Evolutionary conservation across 2,888 invertebrate species (phyloP).

Genomic region (Adelognathus sp.): DNA sequence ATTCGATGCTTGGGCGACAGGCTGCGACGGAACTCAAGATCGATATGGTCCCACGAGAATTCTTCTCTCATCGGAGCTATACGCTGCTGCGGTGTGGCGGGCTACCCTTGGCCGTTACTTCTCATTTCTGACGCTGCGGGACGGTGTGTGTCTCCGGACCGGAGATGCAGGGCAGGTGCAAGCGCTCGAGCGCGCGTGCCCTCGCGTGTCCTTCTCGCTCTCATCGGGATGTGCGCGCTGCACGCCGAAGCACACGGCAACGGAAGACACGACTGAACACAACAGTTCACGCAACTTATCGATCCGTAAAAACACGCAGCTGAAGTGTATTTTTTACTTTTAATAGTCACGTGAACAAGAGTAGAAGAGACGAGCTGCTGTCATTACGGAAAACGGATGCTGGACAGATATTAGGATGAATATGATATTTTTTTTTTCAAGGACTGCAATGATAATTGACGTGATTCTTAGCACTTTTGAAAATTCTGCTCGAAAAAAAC

Average conservation of each 20-base stretch:
- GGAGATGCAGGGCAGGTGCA: constrained; percentile 44
- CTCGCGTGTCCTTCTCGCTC: background rate
- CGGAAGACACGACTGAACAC: constrained; percentile 3
- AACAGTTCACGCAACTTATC: constrained; percentile 37
- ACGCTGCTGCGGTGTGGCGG: background rate
- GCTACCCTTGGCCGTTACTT: constrained; percentile 2
- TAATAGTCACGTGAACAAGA: background rate
- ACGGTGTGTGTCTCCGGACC: too few relatives aligned
- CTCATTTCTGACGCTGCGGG: constrained; percentile 24
- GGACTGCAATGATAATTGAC: background rate
- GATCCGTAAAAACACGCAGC: constrained; percentile 43
- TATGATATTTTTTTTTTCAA: background rate
- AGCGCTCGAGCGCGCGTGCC: constrained; percentile 1
- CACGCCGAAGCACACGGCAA: constrained; percentile 13
- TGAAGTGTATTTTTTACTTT: background rate
- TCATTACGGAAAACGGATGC: background rate
- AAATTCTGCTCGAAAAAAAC: too few relatives aligned
- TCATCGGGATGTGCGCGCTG: background rate
- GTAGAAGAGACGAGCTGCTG: background rate
- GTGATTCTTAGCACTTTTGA: background rate
- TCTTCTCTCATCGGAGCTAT: background rate
- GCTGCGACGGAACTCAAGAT: background rate
- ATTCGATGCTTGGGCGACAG: background rate
- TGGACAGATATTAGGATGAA: background rate
- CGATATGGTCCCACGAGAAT: constrained; percentile 31